Conservation (phyloP, 2,113 vertebrate species). For the Rynchops niger region DNA sequence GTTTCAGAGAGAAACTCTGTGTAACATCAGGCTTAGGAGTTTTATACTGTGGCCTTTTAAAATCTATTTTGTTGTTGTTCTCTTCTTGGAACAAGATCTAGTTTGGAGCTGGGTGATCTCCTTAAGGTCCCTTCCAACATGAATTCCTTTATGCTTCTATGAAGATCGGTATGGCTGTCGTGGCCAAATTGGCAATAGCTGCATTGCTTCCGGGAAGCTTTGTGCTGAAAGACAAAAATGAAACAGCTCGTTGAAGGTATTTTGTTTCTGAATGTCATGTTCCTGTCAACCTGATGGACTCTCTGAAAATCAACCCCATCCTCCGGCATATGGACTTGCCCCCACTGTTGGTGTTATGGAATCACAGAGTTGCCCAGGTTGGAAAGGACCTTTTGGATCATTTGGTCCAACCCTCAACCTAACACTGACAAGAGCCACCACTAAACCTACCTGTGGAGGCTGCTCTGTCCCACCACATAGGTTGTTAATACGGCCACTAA, state of each 20-base stretch:
- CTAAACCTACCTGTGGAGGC: neutral
- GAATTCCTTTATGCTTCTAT: rapidly evolving
- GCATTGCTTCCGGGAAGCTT: neutral
- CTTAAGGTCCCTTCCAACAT: neutral
- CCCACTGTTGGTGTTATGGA: neutral
- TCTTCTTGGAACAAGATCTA: neutral
- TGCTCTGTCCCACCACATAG: neutral
- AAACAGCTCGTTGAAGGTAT: neutral
- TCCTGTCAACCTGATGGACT: neutral
- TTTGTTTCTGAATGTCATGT: neutral
- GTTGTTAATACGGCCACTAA: neutral
- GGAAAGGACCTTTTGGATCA: too few species aligned
- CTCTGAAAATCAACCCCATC: neutral
- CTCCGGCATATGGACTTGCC: neutral
- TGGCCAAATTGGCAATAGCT: neutral
- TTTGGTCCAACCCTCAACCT: too few species aligned
- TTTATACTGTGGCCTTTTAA: neutral
- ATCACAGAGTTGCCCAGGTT: too few species aligned
- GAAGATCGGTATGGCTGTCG: neutral
- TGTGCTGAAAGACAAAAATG: neutral
- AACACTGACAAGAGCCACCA: too few species aligned
- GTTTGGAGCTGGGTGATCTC: neutral
- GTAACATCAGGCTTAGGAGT: neutral
- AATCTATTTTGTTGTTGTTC: neutral
- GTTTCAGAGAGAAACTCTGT: neutral